These are phyloP conservation scores for Chaenodraco wilsoni DNA, from an alignment of 2,797 vertebrate genomes.

Conservation along the genomic window DNA sequence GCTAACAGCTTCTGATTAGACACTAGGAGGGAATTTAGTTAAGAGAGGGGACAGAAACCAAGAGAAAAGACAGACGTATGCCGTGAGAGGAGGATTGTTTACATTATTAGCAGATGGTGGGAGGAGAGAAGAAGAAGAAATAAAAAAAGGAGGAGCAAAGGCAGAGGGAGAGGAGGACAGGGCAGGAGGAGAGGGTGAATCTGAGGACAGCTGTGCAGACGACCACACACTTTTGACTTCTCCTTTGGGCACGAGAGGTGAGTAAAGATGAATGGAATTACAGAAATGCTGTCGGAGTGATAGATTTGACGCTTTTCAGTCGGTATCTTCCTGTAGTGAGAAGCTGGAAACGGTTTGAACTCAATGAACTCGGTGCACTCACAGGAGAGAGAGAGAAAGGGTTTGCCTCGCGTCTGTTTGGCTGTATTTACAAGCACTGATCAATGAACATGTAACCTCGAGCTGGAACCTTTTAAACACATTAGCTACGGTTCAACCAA, in stretches of 20 bases:
- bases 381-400: slow-evolving; percentile 34
- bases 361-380: slow-evolving; percentile 68
- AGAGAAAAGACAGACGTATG: slow-evolving; percentile 57
- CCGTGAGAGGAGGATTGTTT: slow-evolving; percentile 72
- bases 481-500: slow-evolving; percentile 29
- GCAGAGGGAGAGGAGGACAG: slow-evolving; percentile 61
- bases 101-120: slow-evolving; percentile 72
- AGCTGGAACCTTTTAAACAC: slow-evolving; percentile 46
- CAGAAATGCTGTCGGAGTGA: slow-evolving; percentile 21
- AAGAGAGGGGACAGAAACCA: slow-evolving; percentile 26
- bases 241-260: slow-evolving; percentile 53
- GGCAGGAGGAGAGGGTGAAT: slow-evolving; percentile 67
- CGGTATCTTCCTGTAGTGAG: slow-evolving; percentile 57
- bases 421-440: slow-evolving; percentile 46
- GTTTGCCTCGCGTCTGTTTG: slow-evolving; percentile 43
- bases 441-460: slow-evolving; percentile 46
- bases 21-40: slow-evolving; percentile 42
- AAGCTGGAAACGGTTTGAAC: slow-evolving; percentile 65
- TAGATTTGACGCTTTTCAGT: slow-evolving; percentile 28
- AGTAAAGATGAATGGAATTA: slow-evolving; percentile 61
- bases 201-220: slow-evolving; percentile 69
- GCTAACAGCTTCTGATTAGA: slow-evolving; percentile 52
- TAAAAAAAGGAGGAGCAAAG: slow-evolving; percentile 69
- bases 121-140: slow-evolving; percentile 60
- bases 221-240: slow-evolving; percentile 48